Percentiles rank a stretch among this genome's conserved stretches.
Evolutionary conservation across 2,888 invertebrate genomes (phyloP).

Genomic region (Galerucella calmariensis): DNA sequence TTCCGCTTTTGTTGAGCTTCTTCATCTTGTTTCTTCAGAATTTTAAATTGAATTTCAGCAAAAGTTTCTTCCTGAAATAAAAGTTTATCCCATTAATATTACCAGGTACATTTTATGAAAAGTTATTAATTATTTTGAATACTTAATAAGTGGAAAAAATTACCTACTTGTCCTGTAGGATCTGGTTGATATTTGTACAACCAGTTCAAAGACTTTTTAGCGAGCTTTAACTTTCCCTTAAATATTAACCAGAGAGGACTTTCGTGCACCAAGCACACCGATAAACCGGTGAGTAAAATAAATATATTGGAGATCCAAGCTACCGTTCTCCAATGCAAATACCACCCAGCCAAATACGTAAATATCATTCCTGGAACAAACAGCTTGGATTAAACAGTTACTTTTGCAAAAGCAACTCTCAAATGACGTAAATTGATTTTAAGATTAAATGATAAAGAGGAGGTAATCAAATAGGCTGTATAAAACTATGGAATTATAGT

Average conservation of each 20-base stretch:
- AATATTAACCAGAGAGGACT: conserved; percentile 72
- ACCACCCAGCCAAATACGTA: conserved; percentile 68
- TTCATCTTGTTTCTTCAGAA: conserved; percentile 67
- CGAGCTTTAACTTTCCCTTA: conserved; percentile 68
- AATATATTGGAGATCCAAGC: conserved; percentile 69
- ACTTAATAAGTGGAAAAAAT: background rate
- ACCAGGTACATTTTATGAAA: background rate
- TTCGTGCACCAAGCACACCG: conserved; percentile 69
- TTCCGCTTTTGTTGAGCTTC: conserved; percentile 60
- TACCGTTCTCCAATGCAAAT: conserved; percentile 68
- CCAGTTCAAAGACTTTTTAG: conserved; percentile 67
- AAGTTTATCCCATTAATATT: background rate
- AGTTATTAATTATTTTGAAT: too few relatives aligned
- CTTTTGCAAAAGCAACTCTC: too few relatives aligned
- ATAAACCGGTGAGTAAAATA: conserved; percentile 66
- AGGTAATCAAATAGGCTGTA: too few relatives aligned
- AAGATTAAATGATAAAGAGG: too few relatives aligned
- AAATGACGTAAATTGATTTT: too few relatives aligned
- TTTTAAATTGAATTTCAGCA: conserved; percentile 67
- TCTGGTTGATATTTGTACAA: conserved; percentile 63
- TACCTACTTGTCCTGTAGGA: conserved; percentile 57
- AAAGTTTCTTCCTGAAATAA: conserved; percentile 59
- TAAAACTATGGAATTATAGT: too few relatives aligned
- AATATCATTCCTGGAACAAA: conserved; percentile 67
- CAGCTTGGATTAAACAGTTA: background rate